These are phyloP conservation scores for Xanthorhoe designata DNA, from an alignment of 2,888 invertebrate genomes.

Conservation along the genomic window DNA sequence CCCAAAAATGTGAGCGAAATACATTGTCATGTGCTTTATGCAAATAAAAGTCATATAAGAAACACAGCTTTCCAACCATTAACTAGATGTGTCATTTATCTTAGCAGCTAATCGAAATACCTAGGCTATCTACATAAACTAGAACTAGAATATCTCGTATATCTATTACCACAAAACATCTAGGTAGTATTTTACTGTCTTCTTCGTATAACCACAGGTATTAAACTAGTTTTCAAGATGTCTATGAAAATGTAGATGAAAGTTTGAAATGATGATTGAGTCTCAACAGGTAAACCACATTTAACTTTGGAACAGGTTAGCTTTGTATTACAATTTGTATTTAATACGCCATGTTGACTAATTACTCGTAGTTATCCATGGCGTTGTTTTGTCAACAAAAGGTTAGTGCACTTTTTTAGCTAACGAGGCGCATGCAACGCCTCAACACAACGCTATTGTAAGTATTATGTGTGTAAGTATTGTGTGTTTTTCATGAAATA, in stretches of 20 bases:
- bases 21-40: conserved; percentile 1
- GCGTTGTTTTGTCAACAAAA: too few relatives aligned
- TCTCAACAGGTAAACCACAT: background rate
- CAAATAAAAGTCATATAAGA: conserved; percentile 6
- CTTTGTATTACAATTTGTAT: too few relatives aligned
- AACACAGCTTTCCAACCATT: conserved; percentile 17
- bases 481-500: too few relatives aligned
- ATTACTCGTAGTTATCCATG: too few relatives aligned
- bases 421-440: too few relatives aligned
- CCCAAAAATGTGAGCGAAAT: background rate
- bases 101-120: conserved; percentile 3
- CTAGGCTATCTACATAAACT: conserved; percentile 12
- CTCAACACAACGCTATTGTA: too few relatives aligned
- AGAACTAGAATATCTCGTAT: conserved; percentile 21
- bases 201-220: background rate
- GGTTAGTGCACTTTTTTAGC: too few relatives aligned
- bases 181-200: conserved; percentile 1
- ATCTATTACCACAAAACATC: conserved; percentile 10
- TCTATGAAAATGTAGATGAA: background rate
- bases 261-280: background rate
- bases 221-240: background rate
- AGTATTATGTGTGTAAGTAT: too few relatives aligned
- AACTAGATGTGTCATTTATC: conserved; percentile 13
- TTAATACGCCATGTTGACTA: too few relatives aligned
- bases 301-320: background rate